Conservation (phyloP, 2,888 invertebrate genomes). For the Capitulum mitella region DNA sequence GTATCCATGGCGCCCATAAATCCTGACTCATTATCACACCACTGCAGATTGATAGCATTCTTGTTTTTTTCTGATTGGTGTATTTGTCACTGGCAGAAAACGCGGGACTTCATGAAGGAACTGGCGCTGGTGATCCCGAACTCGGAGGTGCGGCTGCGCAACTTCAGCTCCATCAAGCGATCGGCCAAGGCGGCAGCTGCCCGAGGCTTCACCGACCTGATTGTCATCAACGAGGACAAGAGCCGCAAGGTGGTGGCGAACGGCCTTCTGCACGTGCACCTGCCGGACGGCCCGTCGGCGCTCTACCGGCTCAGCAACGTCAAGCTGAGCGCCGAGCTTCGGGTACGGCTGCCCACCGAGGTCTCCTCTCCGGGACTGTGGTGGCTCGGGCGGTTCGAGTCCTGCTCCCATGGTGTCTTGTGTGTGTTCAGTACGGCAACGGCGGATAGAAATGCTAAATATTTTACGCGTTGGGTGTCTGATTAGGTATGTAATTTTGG, state of each 20-base stretch:
- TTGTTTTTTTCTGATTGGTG: too few species aligned
- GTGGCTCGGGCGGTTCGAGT: too few species aligned
- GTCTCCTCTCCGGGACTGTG: too few species aligned
- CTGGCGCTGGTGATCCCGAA: conserved; percentile 86
- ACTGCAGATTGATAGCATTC: too few species aligned
- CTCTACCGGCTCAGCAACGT: conserved; percentile 91
- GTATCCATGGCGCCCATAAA: too few species aligned
- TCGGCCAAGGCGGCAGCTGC: conserved; percentile 75
- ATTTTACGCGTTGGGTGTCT: too few species aligned
- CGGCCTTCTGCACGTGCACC: conserved; percentile 82
- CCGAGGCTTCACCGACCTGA: conserved; percentile 71
- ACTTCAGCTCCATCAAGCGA: conserved; percentile 82
- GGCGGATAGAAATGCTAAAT: too few species aligned
- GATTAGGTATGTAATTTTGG: too few species aligned
- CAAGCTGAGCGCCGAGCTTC: conserved; percentile 50
- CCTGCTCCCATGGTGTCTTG: too few species aligned
- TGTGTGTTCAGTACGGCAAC: too few species aligned
- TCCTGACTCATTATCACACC: too few species aligned
- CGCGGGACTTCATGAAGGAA: conserved; percentile 59
- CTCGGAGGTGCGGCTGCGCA: conserved; percentile 75
- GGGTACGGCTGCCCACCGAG: neutral
- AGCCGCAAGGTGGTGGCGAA: conserved; percentile 61
- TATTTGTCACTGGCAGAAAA: too few species aligned
- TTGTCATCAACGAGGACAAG: conserved; percentile 90
- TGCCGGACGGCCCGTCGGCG: conserved; percentile 95